phyloP scores from a whole-genome alignment of 1,140 invertebrate species.

The Pseudomyrmex pallidus region DNA sequence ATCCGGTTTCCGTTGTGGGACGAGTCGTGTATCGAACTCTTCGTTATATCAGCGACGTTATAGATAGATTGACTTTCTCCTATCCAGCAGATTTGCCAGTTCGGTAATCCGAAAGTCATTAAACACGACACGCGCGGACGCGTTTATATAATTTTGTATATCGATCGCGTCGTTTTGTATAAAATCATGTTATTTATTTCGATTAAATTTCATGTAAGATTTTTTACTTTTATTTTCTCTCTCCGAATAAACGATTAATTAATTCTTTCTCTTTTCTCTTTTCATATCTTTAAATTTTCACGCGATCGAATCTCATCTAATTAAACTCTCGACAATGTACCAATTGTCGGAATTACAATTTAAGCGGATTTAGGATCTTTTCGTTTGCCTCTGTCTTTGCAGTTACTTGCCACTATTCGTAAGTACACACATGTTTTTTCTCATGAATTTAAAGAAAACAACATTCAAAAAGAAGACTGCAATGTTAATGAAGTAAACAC shows the following conservation, averaged over 20 bases:
- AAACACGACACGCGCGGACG: constrained; percentile 9
- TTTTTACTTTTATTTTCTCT: neutral
- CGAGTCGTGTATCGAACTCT: constrained; percentile 39
- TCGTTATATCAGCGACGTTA: constrained; percentile 52
- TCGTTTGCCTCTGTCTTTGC: neutral
- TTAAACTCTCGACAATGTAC: neutral
- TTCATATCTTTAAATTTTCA: neutral
- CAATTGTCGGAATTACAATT: neutral
- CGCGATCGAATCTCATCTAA: neutral
- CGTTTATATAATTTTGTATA: constrained; percentile 42
- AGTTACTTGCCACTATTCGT: neutral
- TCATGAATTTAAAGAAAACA: constrained; percentile 2
- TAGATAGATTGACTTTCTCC: constrained; percentile 47
- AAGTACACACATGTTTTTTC: neutral
- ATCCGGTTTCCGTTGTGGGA: constrained; percentile 33
- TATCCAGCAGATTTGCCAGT: constrained; percentile 17
- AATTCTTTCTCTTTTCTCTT: neutral
- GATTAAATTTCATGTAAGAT: neutral
- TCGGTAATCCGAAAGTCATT: constrained; percentile 37
- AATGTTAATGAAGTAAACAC: constrained; percentile 26
- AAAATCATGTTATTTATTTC: neutral
- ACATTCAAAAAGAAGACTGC: neutral
- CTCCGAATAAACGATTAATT: neutral
- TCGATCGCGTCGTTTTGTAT: neutral
- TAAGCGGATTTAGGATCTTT: neutral